phyloP scores from a whole-genome alignment of 2,888 invertebrate species.

The Pimpla rufipes region DNA sequence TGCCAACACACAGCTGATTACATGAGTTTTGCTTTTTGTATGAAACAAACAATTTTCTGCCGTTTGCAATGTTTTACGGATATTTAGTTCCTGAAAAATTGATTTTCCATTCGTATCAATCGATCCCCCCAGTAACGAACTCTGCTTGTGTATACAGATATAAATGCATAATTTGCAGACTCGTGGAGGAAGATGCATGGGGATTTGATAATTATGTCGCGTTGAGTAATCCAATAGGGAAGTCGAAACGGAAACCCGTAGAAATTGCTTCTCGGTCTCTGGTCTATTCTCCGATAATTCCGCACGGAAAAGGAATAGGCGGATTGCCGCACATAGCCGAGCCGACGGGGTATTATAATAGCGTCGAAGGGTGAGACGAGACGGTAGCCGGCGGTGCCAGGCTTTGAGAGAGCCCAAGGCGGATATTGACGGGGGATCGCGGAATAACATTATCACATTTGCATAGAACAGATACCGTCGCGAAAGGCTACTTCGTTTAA shows the following conservation, averaged over 20 bases:
- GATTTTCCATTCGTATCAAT: background rate
- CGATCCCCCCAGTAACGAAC: background rate
- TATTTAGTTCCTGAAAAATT: background rate
- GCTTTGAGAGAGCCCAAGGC: slow-evolving; percentile 10
- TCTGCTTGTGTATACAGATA: background rate
- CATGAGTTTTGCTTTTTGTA: background rate
- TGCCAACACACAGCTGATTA: background rate
- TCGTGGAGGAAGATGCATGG: background rate
- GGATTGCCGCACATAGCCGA: background rate
- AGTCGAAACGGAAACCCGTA: slow-evolving; percentile 53
- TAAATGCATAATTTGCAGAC: background rate
- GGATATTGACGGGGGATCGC: slow-evolving; percentile 51
- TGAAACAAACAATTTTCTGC: too few relatives aligned
- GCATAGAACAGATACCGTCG: slow-evolving; percentile 39
- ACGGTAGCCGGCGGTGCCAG: background rate
- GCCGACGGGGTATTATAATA: slow-evolving; percentile 15
- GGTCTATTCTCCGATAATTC: slow-evolving; percentile 54
- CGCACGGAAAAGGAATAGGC: background rate
- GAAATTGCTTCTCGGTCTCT: slow-evolving; percentile 49
- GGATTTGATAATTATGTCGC: slow-evolving; percentile 33
- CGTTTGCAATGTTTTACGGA: background rate
- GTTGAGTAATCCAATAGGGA: slow-evolving; percentile 47
- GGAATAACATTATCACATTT: slow-evolving; percentile 56
- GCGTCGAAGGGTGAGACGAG: slow-evolving; percentile 5
- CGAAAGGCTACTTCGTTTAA: slow-evolving; percentile 24